Evolutionary conservation across 1,140 invertebrate species (phyloP).

Genomic region (Ruditapes philippinarum): DNA sequence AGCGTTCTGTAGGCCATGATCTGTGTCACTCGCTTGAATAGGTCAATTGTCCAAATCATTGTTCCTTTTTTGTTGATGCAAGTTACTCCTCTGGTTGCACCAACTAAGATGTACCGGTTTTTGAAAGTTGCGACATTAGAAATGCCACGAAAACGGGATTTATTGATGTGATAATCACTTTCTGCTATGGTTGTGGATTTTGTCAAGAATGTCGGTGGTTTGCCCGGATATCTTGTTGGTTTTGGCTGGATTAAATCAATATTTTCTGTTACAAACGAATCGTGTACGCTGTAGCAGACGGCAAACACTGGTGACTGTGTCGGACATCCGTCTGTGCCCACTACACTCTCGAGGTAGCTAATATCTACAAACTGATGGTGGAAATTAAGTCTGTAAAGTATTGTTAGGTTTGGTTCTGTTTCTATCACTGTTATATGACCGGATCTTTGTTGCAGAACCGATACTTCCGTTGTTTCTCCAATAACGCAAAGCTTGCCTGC

Average conservation of each 20-base stretch:
- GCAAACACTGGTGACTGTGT: conserved; percentile 23
- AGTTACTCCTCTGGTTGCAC: conserved; percentile 37
- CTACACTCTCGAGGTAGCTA: conserved; percentile 20
- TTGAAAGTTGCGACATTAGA: conserved; percentile 33
- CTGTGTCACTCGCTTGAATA: not conserved
- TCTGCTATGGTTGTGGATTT: conserved; percentile 24
- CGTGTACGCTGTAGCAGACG: conserved; percentile 1
- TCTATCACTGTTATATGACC: conserved; percentile 41
- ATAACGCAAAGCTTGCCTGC: conserved; percentile 18
- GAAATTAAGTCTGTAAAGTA: conserved; percentile 9
- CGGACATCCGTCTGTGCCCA: not conserved
- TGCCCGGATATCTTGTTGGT: conserved; percentile 41
- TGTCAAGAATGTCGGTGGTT: conserved; percentile 19
- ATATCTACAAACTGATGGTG: conserved; percentile 10
- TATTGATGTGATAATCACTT: conserved; percentile 24
- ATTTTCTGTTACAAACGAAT: conserved; percentile 9
- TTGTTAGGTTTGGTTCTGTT: conserved; percentile 11
- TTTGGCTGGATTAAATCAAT: conserved; percentile 49
- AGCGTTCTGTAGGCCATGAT: conserved; percentile 25
- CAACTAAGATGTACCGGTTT: conserved; percentile 25
- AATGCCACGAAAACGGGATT: conserved; percentile 38
- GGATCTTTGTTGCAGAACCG: conserved; percentile 6
- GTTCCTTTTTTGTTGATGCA: conserved; percentile 54
- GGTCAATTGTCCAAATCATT: conserved; percentile 47
- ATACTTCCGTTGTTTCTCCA: conserved; percentile 43